Conservation (phyloP, 2,888 invertebrate genomes). For the Dasypogon diadema region DNA sequence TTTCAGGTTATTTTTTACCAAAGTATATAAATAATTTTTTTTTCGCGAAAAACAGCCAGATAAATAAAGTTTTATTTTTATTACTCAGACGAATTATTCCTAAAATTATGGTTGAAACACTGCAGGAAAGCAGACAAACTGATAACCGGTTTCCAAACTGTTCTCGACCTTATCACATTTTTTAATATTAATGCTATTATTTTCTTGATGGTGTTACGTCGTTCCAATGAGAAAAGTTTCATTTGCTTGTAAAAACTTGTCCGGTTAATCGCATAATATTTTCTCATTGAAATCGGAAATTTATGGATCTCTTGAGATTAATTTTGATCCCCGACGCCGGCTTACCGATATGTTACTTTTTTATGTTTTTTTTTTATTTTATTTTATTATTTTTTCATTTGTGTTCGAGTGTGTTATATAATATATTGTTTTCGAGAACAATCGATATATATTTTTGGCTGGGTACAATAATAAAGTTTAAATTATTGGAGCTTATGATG, state of each 20-base stretch:
- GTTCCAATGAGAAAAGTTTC: no score
- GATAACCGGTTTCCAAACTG: conserved; percentile 29
- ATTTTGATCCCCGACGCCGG: background rate
- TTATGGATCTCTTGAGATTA: background rate
- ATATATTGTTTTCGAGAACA: background rate
- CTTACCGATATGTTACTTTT: background rate
- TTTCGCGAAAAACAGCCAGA: no score
- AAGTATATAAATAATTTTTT: no score
- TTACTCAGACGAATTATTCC: no score
- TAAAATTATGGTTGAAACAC: no score
- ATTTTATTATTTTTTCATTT: background rate
- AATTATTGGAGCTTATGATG: no score
- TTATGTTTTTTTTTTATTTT: background rate
- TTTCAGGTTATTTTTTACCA: no score
- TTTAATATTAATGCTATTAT: conserved; percentile 30
- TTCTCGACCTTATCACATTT: conserved; percentile 16
- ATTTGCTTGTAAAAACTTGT: no score
- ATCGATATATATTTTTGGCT: background rate
- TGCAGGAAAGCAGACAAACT: background rate
- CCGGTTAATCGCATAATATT: no score
- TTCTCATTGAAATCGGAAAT: background rate
- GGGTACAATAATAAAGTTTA: no score
- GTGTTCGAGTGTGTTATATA: background rate
- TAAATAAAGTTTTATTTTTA: no score
- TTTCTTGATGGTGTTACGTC: no score